These are phyloP conservation scores for Macropodus opercularis DNA, from an alignment of 2,797 vertebrate genomes.

Conservation along the genomic window DNA sequence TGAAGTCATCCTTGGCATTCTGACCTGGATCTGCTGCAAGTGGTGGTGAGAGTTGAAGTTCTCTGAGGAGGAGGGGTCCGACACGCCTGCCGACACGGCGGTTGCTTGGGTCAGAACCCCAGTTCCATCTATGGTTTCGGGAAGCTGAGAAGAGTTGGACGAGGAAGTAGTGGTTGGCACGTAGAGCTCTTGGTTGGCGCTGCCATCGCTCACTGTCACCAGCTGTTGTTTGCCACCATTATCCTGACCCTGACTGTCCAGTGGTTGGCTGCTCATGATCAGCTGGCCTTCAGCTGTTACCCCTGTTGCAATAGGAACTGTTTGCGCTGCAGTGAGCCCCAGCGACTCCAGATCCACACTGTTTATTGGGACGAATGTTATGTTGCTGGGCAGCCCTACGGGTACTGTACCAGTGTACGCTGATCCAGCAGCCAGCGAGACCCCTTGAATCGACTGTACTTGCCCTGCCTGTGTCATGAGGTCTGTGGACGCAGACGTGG, in stretches of 20 bases:
- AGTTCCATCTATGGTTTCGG: constrained; percentile 95
- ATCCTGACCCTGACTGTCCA: constrained; percentile 89
- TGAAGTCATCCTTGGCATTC: no score
- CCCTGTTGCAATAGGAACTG: constrained; percentile 88
- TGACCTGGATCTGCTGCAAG: constrained; percentile 95
- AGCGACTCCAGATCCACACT: constrained; percentile 97
- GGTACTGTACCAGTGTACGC: constrained; percentile 90
- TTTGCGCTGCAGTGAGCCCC: constrained; percentile 93
- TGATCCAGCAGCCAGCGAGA: constrained; percentile 83
- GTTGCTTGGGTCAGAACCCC: constrained; percentile 95
- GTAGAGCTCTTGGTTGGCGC: constrained; percentile 88
- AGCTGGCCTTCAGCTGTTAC: constrained; percentile 93
- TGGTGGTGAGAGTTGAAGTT: constrained; percentile 92
- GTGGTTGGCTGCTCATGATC: constrained; percentile 89
- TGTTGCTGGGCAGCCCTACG: constrained; percentile 94
- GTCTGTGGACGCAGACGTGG: constrained; percentile 87
- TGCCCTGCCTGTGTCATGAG: constrained; percentile 93
- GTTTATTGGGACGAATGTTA: constrained; percentile 98
- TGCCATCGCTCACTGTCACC: constrained; percentile 81
- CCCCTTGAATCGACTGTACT: constrained; percentile 91
- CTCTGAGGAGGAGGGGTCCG: constrained; percentile 86
- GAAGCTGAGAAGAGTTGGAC: constrained; percentile 89
- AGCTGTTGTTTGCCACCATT: constrained; percentile 85
- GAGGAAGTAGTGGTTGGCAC: constrained; percentile 87
- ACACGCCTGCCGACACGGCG: constrained; percentile 87